These are phyloP conservation scores for Spisula subtruncata DNA, from an alignment of 2,888 invertebrate genomes.

Conservation along the genomic window DNA sequence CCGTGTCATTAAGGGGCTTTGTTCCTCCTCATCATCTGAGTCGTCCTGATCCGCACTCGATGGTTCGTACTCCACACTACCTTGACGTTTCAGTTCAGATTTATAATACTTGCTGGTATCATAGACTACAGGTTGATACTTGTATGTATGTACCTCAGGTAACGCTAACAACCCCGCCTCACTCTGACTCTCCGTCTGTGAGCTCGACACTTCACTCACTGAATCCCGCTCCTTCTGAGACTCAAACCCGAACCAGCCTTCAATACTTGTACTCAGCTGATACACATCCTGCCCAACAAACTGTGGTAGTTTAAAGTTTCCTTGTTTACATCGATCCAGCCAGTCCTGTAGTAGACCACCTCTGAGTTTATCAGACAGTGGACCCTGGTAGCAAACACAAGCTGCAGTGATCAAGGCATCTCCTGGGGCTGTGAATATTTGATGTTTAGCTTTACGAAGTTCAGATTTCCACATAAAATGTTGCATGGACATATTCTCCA, in stretches of 20 bases:
- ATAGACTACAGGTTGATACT: slow-evolving; percentile 82
- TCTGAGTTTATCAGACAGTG: slow-evolving; percentile 83
- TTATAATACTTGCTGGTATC: slow-evolving; percentile 84
- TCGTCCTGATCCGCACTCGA: slow-evolving; percentile 75
- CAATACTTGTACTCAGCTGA: slow-evolving; percentile 65
- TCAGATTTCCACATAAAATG: slow-evolving; percentile 85
- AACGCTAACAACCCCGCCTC: slow-evolving; percentile 68
- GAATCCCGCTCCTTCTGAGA: slow-evolving; percentile 72
- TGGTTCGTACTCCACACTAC: slow-evolving; percentile 80
- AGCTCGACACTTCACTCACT: slow-evolving; percentile 71
- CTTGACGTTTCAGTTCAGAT: slow-evolving; percentile 81
- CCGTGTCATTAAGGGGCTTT: slow-evolving; percentile 79
- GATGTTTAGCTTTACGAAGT: slow-evolving; percentile 80
- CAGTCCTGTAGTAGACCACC: slow-evolving; percentile 84
- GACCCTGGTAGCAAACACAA: slow-evolving; percentile 86
- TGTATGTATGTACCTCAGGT: slow-evolving; percentile 80
- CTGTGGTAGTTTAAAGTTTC: slow-evolving; percentile 73
- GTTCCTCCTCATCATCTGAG: slow-evolving; percentile 81
- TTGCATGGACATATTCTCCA: slow-evolving; percentile 86
- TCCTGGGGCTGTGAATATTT: slow-evolving; percentile 83
- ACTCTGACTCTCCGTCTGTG: slow-evolving; percentile 70
- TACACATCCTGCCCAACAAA: slow-evolving; percentile 71
- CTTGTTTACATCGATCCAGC: slow-evolving; percentile 82
- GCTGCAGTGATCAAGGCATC: slow-evolving; percentile 86
- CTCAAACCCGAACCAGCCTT: slow-evolving; percentile 71